Evolutionary conservation across 2,888 invertebrate species (phyloP).

Genomic region (Lithophane socia): DNA sequence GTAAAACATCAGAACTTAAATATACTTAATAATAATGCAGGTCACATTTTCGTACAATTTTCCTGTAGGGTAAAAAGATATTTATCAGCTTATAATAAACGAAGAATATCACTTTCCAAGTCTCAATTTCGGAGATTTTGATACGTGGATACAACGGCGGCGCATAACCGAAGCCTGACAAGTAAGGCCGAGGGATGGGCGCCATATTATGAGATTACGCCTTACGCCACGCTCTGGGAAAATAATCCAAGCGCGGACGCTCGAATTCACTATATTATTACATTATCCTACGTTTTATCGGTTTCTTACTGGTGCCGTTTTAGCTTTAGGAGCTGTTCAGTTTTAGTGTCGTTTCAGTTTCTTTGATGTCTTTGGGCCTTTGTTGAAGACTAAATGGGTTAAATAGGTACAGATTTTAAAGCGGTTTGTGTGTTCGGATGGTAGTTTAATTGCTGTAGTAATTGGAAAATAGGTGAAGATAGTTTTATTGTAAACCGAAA

Average conservation of each 20-base stretch:
- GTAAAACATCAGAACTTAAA: background rate
- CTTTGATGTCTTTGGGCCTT: conserved; percentile 33
- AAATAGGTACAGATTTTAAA: background rate
- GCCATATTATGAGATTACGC: conserved; percentile 70
- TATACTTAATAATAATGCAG: background rate
- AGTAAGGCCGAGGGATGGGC: conserved; percentile 61
- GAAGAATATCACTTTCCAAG: conserved; percentile 28
- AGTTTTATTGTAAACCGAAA: background rate
- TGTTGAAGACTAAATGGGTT: conserved; percentile 19
- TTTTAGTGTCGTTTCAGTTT: conserved; percentile 36
- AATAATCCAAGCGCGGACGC: conserved; percentile 59
- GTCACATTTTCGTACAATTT: background rate
- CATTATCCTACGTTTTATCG: conserved; percentile 60
- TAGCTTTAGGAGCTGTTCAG: conserved; percentile 20
- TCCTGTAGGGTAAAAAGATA: too few relatives aligned
- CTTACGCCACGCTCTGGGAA: conserved; percentile 56
- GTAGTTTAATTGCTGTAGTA: background rate
- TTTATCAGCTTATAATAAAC: background rate
- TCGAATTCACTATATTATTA: conserved; percentile 58
- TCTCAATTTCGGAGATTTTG: conserved; percentile 57
- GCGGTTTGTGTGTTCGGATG: background rate
- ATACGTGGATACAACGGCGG: conserved; percentile 50
- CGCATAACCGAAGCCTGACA: conserved; percentile 65
- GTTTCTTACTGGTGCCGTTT: conserved; percentile 33
- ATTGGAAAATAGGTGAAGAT: background rate